Evolutionary conservation across 2,888 invertebrate species (phyloP), one percentile per base, ranked within the genome.

Genomic region (Globia sparganii): DNA sequence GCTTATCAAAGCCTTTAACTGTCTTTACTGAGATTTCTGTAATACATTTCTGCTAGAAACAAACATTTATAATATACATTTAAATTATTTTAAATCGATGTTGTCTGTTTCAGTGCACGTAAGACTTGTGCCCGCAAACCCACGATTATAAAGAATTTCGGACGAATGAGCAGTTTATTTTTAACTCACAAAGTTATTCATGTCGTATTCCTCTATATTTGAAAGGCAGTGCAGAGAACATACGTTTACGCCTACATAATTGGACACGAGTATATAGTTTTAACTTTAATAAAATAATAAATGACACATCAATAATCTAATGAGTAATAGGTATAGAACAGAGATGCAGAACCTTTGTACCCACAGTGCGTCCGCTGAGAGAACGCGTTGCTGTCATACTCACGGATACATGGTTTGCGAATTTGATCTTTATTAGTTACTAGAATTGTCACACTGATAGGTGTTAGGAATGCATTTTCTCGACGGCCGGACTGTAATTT

Each of bases 291-390:
- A 61, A 58, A 59, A 65, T 61, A 34, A 71, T n/a, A n/a, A 34
- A 84, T 73, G 73, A 80, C 84, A 77, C 73, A 74, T 77, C 64
- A 49, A 71, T 71, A 71, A 56, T 34, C 8, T 65, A 61, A 67
- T 65, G 64, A 78, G 43, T 68, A 71, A 68, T 64, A 62, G 53
- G 9, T 11, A 18, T 8, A 13, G 15, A 56, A 5, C 84, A 68
- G 77, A 67, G 67, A 46, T 68, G 4, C 18, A 0, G n/a, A 67
- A 76, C 72, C 28, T 75, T 75, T 81, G 25, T 25, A n/a, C n/a
- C 4, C 4, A 40, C 9, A 40, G 40, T 40, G 9, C 40, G 40
- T 0, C 40, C 40, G 40, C 40, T 40, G 40, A 40, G 40, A 40
- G 40, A 11, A 40, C 11, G 40, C 4, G 46, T 34, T 4, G 4